A percentile compares a stretch with the other conserved stretches of the same genome.
Conservation (phyloP, 2,113 vertebrate species). For the Globicephala melas region DNA sequence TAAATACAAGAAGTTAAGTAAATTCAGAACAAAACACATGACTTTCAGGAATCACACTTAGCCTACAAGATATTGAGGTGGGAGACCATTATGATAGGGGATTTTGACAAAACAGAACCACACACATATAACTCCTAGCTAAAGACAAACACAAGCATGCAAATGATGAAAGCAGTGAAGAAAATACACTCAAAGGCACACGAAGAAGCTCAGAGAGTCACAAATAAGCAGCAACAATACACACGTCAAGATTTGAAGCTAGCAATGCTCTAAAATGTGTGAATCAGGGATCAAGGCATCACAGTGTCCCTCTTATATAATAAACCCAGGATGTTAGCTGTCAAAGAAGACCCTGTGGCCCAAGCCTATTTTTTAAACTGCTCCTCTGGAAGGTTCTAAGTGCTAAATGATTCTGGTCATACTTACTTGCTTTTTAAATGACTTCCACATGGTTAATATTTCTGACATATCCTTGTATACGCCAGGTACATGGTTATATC, state of each 20-base stretch:
- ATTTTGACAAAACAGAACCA: neutral
- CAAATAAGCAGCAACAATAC: neutral
- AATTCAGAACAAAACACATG: neutral
- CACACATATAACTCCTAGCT: neutral
- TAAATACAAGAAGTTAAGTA: neutral
- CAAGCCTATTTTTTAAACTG: slow-evolving; percentile 62
- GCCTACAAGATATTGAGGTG: neutral
- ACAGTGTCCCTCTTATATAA: slow-evolving; percentile 7
- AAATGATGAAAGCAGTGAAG: neutral
- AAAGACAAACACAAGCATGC: neutral
- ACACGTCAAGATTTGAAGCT: neutral
- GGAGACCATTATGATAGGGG: neutral
- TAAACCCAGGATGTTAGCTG: slow-evolving; percentile 39
- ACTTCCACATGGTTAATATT: slow-evolving; percentile 62
- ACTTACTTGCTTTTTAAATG: slow-evolving; percentile 52
- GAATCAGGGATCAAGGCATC: slow-evolving; percentile 10
- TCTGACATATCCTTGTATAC: slow-evolving; percentile 38
- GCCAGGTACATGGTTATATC: slow-evolving; percentile 8
- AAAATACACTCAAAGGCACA: neutral
- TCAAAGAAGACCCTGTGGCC: slow-evolving; percentile 43
- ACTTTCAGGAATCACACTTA: slow-evolving; percentile 21
- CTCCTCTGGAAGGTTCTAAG: slow-evolving; percentile 59
- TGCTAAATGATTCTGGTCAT: slow-evolving; percentile 53
- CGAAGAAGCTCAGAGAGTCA: neutral
- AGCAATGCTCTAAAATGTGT: neutral